Conservation (phyloP, 2,888 invertebrate species). For the Eupithecia tripunctaria region DNA sequence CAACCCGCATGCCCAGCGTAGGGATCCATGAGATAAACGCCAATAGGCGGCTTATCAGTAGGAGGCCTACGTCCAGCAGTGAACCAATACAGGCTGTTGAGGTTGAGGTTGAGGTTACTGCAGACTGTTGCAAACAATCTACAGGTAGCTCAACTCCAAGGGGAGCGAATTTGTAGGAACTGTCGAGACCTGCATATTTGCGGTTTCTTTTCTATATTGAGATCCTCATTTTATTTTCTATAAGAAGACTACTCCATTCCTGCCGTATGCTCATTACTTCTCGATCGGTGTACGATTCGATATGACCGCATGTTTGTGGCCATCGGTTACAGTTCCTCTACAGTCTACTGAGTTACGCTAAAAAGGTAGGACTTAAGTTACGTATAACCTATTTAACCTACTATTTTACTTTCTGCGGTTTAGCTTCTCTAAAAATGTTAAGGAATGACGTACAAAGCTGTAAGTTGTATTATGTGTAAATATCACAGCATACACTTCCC, state of each 20-base stretch:
- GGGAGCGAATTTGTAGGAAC: too few relatives aligned
- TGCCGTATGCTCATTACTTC: slow-evolving; percentile 35
- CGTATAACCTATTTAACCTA: not conserved
- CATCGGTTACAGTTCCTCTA: slow-evolving; percentile 11
- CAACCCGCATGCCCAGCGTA: too few relatives aligned
- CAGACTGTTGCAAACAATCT: too few relatives aligned
- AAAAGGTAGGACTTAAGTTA: slow-evolving; percentile 2
- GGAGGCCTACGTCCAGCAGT: too few relatives aligned
- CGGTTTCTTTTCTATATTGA: too few relatives aligned
- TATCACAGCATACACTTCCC: not conserved
- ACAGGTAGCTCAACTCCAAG: too few relatives aligned
- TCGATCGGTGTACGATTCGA: slow-evolving; percentile 48
- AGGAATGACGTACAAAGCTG: not conserved
- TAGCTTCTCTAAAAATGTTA: not conserved
- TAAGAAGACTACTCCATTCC: slow-evolving; percentile 9
- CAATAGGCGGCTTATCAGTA: too few relatives aligned
- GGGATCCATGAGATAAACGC: too few relatives aligned
- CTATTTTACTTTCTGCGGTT: slow-evolving; percentile 3
- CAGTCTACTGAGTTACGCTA: slow-evolving; percentile 12
- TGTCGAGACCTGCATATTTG: too few relatives aligned
- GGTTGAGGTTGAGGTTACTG: too few relatives aligned
- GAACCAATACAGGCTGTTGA: too few relatives aligned
- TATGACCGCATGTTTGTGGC: slow-evolving; percentile 55
- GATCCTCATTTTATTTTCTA: too few relatives aligned
- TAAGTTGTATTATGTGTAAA: not conserved